Base-by-base conservation (phyloP, 35 echinoderm and acorn worm genomes). In the Strongylocentrotus purpuratus region DNA sequence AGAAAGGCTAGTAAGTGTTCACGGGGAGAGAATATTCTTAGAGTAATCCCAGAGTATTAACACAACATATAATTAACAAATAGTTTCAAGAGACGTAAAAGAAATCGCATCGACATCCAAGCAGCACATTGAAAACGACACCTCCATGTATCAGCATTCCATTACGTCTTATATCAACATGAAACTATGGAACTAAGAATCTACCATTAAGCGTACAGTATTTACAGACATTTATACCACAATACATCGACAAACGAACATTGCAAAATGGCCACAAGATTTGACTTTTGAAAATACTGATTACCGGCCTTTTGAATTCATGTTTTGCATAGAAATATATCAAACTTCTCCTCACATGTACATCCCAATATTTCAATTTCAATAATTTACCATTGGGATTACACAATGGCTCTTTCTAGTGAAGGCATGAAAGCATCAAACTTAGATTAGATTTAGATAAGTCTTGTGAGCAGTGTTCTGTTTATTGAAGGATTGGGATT, bases 401-500 rank as follows among this genome's bases (percentile, higher is more conserved):
- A 31, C 22, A n/a, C 3, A 7, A 78, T n/a, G 28, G 22, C 5
- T 28, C 28, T 41, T 33, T 12, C 45, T 86, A 86, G 87, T 4
- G 3, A 46, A 46, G 4, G 33, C 4, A 41, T 41, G 87, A 33
- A 46, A 45, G 32, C 32, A 89, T 89, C 41, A 9, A 33, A 1
- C 31, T 89, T 89, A 89, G 1, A 89, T 31, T 89, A 89, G 18
- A 14, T 12, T 33, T 41, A 25, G 13, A 33, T 33, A 5, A 89
- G 45, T 89, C 45, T 89, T 41, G 32, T 10, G 12, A 35, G 14
- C 45, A 89, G 33, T 89, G 33, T 89, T 13, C 31, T 12, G 13
- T 89, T 93, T 28, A 93, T 32, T 93, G 91, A 22, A 93, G 46
- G n/a, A 93, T 58, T 18, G 91, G 91, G 48, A 93, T 93, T 33